A percentile compares a stretch with the other conserved stretches of the same genome.
Evolutionary conservation across 2,888 invertebrate species (phyloP).

Genomic region (Cacoxenus indagator): DNA sequence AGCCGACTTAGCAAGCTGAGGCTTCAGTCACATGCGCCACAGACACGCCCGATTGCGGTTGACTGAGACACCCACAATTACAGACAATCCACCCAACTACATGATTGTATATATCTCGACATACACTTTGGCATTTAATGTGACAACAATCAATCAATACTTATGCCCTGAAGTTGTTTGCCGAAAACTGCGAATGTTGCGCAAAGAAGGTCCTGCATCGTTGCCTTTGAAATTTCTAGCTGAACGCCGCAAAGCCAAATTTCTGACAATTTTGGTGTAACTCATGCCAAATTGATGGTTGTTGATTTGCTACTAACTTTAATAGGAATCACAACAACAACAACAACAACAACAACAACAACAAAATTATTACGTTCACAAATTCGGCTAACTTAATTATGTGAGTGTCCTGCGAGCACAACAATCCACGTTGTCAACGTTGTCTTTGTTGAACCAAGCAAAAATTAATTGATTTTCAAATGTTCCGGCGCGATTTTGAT

Average conservation of each 20-base stretch:
- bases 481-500: not conserved
- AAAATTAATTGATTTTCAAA: slow-evolving; percentile 57
- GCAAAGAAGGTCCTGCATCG: too few relatives aligned
- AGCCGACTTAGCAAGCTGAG: too few relatives aligned
- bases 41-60: too few relatives aligned
- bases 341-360: slow-evolving; percentile 33
- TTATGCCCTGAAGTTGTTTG: slow-evolving; percentile 46
- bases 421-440: not conserved
- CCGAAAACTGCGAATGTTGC: too few relatives aligned
- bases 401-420: slow-evolving; percentile 32
- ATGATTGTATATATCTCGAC: too few relatives aligned
- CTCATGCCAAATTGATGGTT: slow-evolving; percentile 24
- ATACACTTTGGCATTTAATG: slow-evolving; percentile 32
- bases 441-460: not conserved
- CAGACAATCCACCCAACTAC: too few relatives aligned
- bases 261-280: too few relatives aligned
- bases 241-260: too few relatives aligned
- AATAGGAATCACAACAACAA: slow-evolving; percentile 60
- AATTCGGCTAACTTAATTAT: slow-evolving; percentile 60
- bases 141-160: slow-evolving; percentile 63
- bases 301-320: slow-evolving; percentile 47
- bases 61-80: too few relatives aligned
- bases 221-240: too few relatives aligned
- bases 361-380: slow-evolving; percentile 48
- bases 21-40: too few relatives aligned